Percentiles rank a stretch among this genome's conserved stretches.
These are phyloP conservation scores for Zootoca vivipara DNA, from an alignment of 2,113 vertebrate species.

Conservation along the genomic window DNA sequence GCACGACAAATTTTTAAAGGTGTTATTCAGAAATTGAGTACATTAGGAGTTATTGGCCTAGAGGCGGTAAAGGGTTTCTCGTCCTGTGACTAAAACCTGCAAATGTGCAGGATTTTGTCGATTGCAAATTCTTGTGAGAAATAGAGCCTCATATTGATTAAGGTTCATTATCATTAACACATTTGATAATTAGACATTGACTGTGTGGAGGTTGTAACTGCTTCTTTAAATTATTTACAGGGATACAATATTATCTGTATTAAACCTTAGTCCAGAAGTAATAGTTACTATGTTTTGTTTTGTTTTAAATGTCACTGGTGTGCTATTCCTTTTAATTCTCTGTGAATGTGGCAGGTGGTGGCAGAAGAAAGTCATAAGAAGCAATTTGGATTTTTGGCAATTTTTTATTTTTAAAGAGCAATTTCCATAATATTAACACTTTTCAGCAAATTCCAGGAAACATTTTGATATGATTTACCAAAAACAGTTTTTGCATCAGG, in stretches of 20 bases:
- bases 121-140: constrained; percentile 7
- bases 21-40: constrained; percentile 1
- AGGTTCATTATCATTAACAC: constrained; percentile 51
- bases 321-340: constrained; percentile 63
- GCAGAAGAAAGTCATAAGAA: constrained; percentile 60
- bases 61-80: constrained; percentile 41
- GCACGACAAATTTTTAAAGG: constrained; percentile 21
- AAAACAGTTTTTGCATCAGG: constrained; percentile 78
- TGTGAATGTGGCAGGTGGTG: constrained; percentile 66
- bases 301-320: constrained; percentile 50
- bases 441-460: constrained; percentile 76
- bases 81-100: constrained; percentile 10
- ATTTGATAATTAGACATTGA: constrained; percentile 56
- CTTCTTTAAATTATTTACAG: constrained; percentile 54
- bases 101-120: constrained; percentile 13
- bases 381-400: constrained; percentile 73
- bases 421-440: constrained; percentile 80
- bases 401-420: constrained; percentile 67
- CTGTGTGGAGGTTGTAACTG: constrained; percentile 39
- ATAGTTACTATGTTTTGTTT: constrained; percentile 38
- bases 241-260: constrained; percentile 33
- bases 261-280: constrained; percentile 33
- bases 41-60: constrained; percentile 30
- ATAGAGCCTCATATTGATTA: constrained; percentile 17
- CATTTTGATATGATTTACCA: constrained; percentile 82